These are phyloP conservation scores for Capricornis sumatraensis DNA, from an alignment of 2,113 vertebrate species.

Conservation along the genomic window DNA sequence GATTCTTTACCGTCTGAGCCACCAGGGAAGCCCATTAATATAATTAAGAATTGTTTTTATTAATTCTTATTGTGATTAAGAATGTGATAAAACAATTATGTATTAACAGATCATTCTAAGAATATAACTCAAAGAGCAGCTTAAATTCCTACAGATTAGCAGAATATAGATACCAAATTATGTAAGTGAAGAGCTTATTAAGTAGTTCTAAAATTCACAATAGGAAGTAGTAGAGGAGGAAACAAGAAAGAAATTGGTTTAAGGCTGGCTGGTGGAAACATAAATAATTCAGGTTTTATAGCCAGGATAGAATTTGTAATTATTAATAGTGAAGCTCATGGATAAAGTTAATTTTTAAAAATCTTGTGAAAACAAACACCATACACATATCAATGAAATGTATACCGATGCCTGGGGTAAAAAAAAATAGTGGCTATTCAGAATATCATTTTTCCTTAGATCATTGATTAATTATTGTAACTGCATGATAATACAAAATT, in stretches of 20 bases:
- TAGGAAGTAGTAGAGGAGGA: not conserved
- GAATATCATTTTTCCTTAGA: not conserved
- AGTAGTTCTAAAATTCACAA: not conserved
- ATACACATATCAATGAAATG: not conserved
- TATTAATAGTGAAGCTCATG: not conserved
- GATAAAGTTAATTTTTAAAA: not conserved
- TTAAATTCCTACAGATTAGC: not conserved
- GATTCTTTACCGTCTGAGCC: not conserved
- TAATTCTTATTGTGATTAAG: not conserved
- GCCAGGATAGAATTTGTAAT: not conserved
- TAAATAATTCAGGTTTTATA: not conserved
- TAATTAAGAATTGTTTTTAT: not conserved
- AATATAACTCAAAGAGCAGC: not conserved
- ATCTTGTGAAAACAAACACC: not conserved
- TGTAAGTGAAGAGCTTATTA: not conserved
- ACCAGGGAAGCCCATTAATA: not conserved
- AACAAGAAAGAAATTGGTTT: not conserved
- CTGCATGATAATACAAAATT: not conserved
- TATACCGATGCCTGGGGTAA: not conserved
- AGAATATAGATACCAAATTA: not conserved
- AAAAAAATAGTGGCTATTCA: not conserved
- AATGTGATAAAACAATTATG: not conserved
- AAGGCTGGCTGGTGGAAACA: not conserved
- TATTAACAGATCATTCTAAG: not conserved
- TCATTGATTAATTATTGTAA: not conserved